Conservation (phyloP, 2,888 invertebrate species). For the Epistrophe grossulariae region DNA sequence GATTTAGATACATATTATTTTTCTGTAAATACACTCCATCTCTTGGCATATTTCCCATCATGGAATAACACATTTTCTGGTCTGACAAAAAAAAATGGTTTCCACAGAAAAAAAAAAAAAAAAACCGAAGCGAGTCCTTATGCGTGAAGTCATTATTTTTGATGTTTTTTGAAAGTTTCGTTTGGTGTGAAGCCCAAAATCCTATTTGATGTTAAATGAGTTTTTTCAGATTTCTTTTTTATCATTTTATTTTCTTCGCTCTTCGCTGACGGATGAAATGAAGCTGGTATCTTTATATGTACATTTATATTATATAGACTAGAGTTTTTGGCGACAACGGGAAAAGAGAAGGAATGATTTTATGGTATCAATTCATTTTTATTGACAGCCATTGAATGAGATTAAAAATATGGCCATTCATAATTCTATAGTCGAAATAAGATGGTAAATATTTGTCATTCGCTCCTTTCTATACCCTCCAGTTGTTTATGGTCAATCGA, state of each 20-base stretch:
- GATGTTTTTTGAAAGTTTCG: conserved; percentile 63
- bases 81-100: conserved; percentile 15
- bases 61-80: conserved; percentile 74
- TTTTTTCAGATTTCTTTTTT: conserved; percentile 46
- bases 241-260: conserved; percentile 51
- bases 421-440: conserved; percentile 66
- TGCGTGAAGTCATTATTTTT: conserved; percentile 74
- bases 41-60: conserved; percentile 74
- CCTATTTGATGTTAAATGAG: conserved; percentile 59
- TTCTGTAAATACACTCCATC: conserved; percentile 67
- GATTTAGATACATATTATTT: conserved; percentile 52
- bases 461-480: neutral
- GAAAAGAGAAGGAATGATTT: conserved; percentile 69
- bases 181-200: conserved; percentile 60
- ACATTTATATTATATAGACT: conserved; percentile 10
- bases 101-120: conserved; percentile 41
- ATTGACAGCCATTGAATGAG: conserved; percentile 78
- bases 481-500: conserved; percentile 52
- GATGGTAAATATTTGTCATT: conserved; percentile 34
- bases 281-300: conserved; percentile 1
- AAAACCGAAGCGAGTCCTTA: conserved; percentile 60
- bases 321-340: conserved; percentile 56
- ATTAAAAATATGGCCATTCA: conserved; percentile 78
- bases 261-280: conserved; percentile 54
- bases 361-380: conserved; percentile 78